Evolutionary conservation across 1,140 invertebrate species (phyloP).

Genomic region (Luehdorfia chinensis): DNA sequence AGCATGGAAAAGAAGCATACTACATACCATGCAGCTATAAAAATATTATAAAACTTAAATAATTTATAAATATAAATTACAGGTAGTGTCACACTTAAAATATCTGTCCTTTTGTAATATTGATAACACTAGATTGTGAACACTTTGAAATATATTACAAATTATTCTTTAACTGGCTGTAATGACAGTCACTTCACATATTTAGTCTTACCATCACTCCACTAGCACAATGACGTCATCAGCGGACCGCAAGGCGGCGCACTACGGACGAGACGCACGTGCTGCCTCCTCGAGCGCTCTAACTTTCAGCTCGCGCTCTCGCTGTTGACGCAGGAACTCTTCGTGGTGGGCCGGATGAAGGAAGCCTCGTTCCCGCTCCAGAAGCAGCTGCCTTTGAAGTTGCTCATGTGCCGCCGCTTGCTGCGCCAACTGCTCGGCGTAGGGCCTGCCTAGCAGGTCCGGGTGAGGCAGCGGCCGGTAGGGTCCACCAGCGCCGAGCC

Average conservation of each 20-base stretch:
- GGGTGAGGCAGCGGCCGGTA: conserved; percentile 81
- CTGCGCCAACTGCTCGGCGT: conserved; percentile 90
- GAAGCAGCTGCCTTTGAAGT: conserved; percentile 88
- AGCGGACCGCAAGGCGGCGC: conserved; percentile 36
- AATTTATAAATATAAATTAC: conserved; percentile 70
- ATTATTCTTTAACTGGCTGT: conserved; percentile 18
- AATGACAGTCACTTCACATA: conserved; percentile 10
- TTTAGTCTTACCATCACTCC: conserved; percentile 37
- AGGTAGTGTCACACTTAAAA: conserved; percentile 58
- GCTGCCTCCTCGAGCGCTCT: conserved; percentile 91
- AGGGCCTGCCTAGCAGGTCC: conserved; percentile 87
- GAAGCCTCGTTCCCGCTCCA: conserved; percentile 85
- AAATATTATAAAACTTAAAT: conserved; percentile 71
- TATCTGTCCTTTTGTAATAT: conserved; percentile 29
- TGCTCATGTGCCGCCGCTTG: conserved; percentile 90
- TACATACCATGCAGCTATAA: conserved; percentile 73
- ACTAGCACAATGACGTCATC: conserved; percentile 43
- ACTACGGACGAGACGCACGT: conserved; percentile 83
- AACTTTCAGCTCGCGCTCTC: conserved; percentile 90
- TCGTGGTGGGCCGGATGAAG: conserved; percentile 86
- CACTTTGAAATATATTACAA: conserved; percentile 38
- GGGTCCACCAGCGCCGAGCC: conserved; percentile 53
- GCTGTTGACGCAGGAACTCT: conserved; percentile 87
- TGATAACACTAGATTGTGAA: conserved; percentile 43
- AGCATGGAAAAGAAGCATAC: conserved; percentile 72